Conservation (phyloP, 2,797 vertebrate genomes). For the Vultur gryphus region DNA sequence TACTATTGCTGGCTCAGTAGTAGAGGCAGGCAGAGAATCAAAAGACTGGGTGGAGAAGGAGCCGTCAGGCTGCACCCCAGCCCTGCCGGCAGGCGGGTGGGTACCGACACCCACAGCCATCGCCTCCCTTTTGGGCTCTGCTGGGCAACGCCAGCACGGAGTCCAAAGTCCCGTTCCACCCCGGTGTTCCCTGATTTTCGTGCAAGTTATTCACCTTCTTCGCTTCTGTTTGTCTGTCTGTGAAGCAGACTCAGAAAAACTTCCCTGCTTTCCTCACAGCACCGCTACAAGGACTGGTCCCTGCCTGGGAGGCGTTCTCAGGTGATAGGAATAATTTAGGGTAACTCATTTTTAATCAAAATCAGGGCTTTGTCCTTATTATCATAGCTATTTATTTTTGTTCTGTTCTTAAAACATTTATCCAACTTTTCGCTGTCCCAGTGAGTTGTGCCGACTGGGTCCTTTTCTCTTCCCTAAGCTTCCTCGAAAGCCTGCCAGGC, state of each 20-base stretch:
- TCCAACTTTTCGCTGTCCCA: background rate
- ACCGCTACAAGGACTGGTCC: background rate
- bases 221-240: background rate
- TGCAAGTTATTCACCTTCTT: background rate
- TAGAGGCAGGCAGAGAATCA: too few relatives aligned
- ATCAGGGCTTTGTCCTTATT: background rate
- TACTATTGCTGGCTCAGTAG: background rate
- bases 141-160: fast-evolving
- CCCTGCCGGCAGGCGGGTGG: fast-evolving
- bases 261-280: background rate
- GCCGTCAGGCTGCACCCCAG: background rate
- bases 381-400: background rate
- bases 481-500: too few relatives aligned
- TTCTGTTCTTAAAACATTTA: background rate
- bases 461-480: background rate
- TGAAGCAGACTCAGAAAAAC: background rate
- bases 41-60: background rate
- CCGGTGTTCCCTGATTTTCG: background rate
- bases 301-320: background rate
- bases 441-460: too few relatives aligned
- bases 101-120: background rate
- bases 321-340: background rate
- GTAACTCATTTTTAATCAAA: background rate
- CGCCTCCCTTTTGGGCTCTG: background rate
- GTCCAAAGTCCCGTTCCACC: background rate